Evolutionary conservation across 2,113 vertebrate species (phyloP).

Genomic region (Centropus unirufus): DNA sequence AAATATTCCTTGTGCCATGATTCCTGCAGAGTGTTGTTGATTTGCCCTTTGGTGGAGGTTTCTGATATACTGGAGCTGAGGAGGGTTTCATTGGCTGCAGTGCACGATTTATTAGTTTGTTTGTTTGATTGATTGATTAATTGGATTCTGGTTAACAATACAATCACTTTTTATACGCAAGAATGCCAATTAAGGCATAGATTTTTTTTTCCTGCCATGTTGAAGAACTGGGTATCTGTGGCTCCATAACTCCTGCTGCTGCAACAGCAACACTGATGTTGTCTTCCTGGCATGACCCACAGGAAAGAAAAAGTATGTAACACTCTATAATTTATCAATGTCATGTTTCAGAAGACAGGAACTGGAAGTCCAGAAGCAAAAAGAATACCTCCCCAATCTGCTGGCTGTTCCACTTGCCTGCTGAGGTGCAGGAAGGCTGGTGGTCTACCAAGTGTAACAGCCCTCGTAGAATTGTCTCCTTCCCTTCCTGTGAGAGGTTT

Average conservation of each 20-base stretch:
- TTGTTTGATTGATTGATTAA: not conserved
- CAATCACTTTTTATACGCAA: not conserved
- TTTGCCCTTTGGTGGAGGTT: not conserved
- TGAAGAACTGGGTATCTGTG: not conserved
- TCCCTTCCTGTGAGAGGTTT: fast-evolving
- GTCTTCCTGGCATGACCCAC: not conserved
- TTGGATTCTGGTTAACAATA: not conserved
- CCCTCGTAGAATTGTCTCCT: not conserved
- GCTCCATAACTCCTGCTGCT: fast-evolving
- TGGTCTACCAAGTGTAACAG: not conserved
- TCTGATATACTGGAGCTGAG: not conserved
- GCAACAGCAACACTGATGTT: not conserved
- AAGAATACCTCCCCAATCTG: fast-evolving
- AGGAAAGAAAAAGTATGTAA: not conserved
- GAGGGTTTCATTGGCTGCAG: not conserved
- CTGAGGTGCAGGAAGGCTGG: not conserved
- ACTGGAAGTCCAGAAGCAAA: not conserved
- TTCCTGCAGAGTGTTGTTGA: not conserved
- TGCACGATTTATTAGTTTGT: no score
- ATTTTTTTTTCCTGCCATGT: not conserved
- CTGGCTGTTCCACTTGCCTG: not conserved
- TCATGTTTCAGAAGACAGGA: not conserved
- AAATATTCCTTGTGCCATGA: not conserved
- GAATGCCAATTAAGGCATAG: not conserved
- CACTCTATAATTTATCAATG: not conserved